Evolutionary conservation across 2,888 invertebrate genomes (phyloP).

Genomic region (Drosophila borborema): DNA sequence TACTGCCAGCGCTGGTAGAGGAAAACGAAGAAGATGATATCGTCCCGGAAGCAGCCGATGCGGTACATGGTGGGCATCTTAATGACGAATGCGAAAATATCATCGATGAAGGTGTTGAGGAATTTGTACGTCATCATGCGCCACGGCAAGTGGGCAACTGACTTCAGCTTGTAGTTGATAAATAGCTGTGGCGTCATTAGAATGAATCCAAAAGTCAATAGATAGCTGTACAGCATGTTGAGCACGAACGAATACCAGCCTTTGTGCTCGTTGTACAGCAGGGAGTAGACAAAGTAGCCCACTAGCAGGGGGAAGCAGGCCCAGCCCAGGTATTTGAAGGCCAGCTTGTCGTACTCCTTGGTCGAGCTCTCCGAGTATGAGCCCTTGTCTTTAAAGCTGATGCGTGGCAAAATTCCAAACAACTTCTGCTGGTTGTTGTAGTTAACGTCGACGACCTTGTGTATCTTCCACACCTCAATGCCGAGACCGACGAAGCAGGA

Average conservation of each 20-base stretch:
- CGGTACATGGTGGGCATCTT: conserved; percentile 99
- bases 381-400: conserved; percentile 96
- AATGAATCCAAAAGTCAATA: conserved; percentile 99
- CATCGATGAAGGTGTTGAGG: conserved; percentile 99
- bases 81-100: conserved; percentile 99
- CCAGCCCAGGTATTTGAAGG: conserved; percentile 98
- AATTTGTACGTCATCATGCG: conserved; percentile 99
- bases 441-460: conserved; percentile 96
- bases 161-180: conserved; percentile 99
- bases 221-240: conserved; percentile 98
- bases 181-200: conserved; percentile 99
- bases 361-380: conserved; percentile 98
- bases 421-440: conserved; percentile 90
- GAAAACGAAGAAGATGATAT: conserved; percentile 99
- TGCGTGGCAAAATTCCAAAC: conserved; percentile 92
- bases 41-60: conserved; percentile 98
- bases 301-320: conserved; percentile 96
- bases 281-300: conserved; percentile 97
- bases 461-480: conserved; percentile 99
- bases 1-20: conserved; percentile 99
- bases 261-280: conserved; percentile 98
- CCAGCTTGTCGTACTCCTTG: conserved; percentile 96
- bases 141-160: conserved; percentile 99
- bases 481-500: conserved; percentile 97
- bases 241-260: conserved; percentile 99